Evolutionary conservation across 2,888 invertebrate genomes (phyloP), one percentile per base, ranked within the genome.

Genomic region (Acleris emargana): DNA sequence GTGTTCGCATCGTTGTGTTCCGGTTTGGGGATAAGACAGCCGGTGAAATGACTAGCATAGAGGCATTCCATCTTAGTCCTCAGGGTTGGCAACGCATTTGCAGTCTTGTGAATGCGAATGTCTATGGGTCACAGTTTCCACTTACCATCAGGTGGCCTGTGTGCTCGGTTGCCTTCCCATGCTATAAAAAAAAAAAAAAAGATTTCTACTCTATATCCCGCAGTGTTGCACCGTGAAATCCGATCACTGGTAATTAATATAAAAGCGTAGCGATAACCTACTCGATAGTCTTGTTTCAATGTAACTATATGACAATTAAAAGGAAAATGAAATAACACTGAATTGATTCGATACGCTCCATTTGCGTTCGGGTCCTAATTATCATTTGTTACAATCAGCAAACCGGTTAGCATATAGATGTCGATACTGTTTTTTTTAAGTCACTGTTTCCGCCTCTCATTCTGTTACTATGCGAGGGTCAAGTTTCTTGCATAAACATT

Each of bases 371-470:
- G 25, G 57, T 25, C 6, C 20, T 63, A 28, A 49, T 45, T 58
- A 58, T 28, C 43, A 22, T 45, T 22, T 42, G 25, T 32, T 45
- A 28, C 55, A 28, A 38, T 49, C 54, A 5, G 16, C 28, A 25
- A 64, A 60, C 64, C 59, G 20, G 64, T 64, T 55, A n/a, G 16
- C 43, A 17, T 22, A 18, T 20, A 38, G 38, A 38, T 28, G 13
- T 45, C 32, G n/a, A 49, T 32, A 18, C 16, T 22, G 50, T 47
- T 22, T 38, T 38, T 55, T 17, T 55, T 22, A 2, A 43, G 17
- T 45, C 5, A 55, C 13, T 45, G 43, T 59, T 51, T 64, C 58
- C 63, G 63, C 45, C 32, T 47, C 38, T 64, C 47, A 47, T 58
- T 53, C 42, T 45, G 9, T 32, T 7, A 32, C 9, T 32, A 9